These are phyloP conservation scores for Pongo abelii DNA, from an alignment of 2,113 vertebrate genomes.

Conservation along the genomic window DNA sequence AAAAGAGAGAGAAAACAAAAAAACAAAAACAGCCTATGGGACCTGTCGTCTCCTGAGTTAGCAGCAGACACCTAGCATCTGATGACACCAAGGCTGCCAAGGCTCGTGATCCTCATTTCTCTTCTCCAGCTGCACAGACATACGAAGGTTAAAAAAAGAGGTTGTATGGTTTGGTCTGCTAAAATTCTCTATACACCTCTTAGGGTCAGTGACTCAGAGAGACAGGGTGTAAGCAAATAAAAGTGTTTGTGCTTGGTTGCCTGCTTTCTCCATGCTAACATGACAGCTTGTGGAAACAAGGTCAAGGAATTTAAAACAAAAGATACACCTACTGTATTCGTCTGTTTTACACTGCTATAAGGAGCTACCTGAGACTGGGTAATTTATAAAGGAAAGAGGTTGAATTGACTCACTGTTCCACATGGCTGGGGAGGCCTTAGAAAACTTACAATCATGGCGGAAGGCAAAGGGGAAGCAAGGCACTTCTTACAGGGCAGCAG, in stretches of 20 bases:
- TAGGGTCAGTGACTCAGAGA: background rate
- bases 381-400: no score
- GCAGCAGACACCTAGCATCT: background rate
- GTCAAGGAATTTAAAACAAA: background rate
- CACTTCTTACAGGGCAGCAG: no score
- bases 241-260: background rate
- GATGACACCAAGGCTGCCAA: background rate
- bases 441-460: no score
- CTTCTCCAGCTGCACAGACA: background rate
- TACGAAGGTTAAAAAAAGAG: background rate
- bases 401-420: no score
- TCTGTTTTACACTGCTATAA: no score
- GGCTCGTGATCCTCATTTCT: background rate
- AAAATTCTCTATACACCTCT: background rate
- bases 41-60: background rate
- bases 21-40: background rate
- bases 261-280: background rate
- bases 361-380: no score
- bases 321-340: background rate
- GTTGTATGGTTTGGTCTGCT: background rate
- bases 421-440: no score
- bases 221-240: background rate
- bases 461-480: no score
- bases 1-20: background rate
- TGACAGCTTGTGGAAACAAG: background rate